These are phyloP conservation scores for Mola mola DNA, from an alignment of 2,113 vertebrate genomes.

Conservation along the genomic window DNA sequence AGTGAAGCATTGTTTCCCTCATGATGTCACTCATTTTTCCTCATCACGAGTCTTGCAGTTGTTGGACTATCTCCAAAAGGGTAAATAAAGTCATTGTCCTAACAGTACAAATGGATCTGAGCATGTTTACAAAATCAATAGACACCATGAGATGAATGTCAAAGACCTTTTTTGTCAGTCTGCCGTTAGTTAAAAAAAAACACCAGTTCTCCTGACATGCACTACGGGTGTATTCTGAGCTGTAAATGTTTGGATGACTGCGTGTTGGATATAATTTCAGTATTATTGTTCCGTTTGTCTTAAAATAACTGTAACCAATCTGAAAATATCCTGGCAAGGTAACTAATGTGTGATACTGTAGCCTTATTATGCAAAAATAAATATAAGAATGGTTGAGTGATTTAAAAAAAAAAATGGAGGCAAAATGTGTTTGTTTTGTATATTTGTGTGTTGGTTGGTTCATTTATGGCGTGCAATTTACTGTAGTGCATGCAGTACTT, in stretches of 20 bases:
- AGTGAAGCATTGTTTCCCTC: neutral
- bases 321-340: slow-evolving; percentile 23
- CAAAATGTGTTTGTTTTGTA: slow-evolving; percentile 60
- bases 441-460: slow-evolving; percentile 53
- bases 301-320: slow-evolving; percentile 32
- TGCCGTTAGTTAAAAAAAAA: slow-evolving; percentile 20
- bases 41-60: neutral
- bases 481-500: slow-evolving; percentile 81
- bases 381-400: slow-evolving; percentile 19
- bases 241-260: slow-evolving; percentile 25
- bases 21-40: too few relatives aligned
- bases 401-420: slow-evolving; percentile 25
- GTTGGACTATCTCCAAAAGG: slow-evolving; percentile 6
- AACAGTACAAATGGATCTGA: neutral
- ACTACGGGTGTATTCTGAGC: slow-evolving; percentile 30
- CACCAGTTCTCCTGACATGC: slow-evolving; percentile 16
- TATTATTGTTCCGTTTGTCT: slow-evolving; percentile 38
- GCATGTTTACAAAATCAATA: slow-evolving; percentile 40
- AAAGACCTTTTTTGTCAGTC: slow-evolving; percentile 11
- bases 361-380: slow-evolving; percentile 49
- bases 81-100: slow-evolving; percentile 22
- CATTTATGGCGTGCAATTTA: slow-evolving; percentile 70
- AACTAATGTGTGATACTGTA: slow-evolving; percentile 38
- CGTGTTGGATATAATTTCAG: slow-evolving; percentile 4
- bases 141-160: slow-evolving; percentile 43